phyloP scores from a whole-genome alignment of 2,113 vertebrate genomes.

The Heloderma charlesbogerti region DNA sequence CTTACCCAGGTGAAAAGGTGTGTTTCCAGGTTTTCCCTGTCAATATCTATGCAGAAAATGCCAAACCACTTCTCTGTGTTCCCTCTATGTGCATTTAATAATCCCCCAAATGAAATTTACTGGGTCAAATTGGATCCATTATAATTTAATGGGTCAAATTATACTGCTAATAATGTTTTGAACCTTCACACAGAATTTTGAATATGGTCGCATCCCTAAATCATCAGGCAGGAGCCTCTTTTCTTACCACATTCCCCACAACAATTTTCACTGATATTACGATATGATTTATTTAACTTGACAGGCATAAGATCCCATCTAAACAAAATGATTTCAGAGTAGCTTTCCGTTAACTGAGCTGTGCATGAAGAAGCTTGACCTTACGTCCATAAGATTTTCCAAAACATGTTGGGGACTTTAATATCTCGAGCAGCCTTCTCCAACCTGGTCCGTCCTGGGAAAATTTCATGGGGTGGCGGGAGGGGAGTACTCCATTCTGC shows the following conservation, averaged over 20 bases:
- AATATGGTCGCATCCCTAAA: not conserved
- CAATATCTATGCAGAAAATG: not conserved
- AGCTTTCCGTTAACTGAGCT: not conserved
- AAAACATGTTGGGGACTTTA: not conserved
- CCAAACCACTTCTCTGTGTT: not conserved
- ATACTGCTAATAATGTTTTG: constrained; percentile 16
- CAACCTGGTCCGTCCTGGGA: no score
- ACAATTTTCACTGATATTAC: constrained; percentile 31
- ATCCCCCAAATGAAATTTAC: constrained; percentile 9
- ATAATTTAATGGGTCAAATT: constrained; percentile 9
- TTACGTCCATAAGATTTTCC: not conserved
- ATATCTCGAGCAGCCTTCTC: no score
- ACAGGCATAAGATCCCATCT: constrained; percentile 19
- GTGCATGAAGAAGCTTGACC: not conserved
- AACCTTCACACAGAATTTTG: constrained; percentile 10
- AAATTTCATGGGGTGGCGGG: no score
- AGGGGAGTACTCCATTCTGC: no score
- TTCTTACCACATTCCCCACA: not conserved
- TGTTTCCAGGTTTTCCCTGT: not conserved
- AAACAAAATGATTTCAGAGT: not conserved
- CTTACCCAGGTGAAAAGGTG: not conserved
- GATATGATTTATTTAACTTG: constrained; percentile 42
- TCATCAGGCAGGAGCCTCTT: not conserved
- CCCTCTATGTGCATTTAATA: not conserved
- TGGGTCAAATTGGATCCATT: not conserved